Evolutionary conservation across 2,113 vertebrate genomes (phyloP).

Genomic region (Dipodomys stephensi): DNA sequence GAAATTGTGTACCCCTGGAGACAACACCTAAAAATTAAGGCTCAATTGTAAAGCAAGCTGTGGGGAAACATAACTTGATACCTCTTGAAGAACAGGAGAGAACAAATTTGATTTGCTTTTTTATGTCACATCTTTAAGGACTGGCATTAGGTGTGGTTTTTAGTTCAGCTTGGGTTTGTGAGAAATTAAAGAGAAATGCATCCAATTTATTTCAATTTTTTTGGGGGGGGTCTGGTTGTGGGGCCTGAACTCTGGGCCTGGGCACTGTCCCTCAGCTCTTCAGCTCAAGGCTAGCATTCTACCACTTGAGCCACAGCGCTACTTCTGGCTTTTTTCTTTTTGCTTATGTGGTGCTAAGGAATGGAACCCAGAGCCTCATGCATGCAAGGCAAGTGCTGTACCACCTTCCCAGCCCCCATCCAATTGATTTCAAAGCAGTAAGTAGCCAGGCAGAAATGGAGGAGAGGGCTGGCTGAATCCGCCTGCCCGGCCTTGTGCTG

Average conservation of each 20-base stretch:
- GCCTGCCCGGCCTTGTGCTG: background rate
- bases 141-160: background rate
- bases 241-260: too few relatives aligned
- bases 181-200: background rate
- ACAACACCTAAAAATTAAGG: background rate
- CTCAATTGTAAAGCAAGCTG: background rate
- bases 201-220: background rate
- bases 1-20: background rate
- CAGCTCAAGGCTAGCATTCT: too few relatives aligned
- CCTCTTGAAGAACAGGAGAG: background rate
- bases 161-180: background rate
- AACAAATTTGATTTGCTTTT: background rate
- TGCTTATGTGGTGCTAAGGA: too few relatives aligned
- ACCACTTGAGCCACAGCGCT: too few relatives aligned
- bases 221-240: too few relatives aligned
- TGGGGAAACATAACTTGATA: accelerated
- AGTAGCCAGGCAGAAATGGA: background rate
- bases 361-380: too few relatives aligned
- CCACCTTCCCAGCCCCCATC: too few relatives aligned
- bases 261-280: too few relatives aligned
- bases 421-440: background rate
- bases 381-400: too few relatives aligned
- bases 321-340: too few relatives aligned
- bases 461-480: accelerated
- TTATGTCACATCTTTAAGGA: background rate